Conservation (phyloP, 2,797 vertebrate species). For the Neosalanx taihuensis region DNA sequence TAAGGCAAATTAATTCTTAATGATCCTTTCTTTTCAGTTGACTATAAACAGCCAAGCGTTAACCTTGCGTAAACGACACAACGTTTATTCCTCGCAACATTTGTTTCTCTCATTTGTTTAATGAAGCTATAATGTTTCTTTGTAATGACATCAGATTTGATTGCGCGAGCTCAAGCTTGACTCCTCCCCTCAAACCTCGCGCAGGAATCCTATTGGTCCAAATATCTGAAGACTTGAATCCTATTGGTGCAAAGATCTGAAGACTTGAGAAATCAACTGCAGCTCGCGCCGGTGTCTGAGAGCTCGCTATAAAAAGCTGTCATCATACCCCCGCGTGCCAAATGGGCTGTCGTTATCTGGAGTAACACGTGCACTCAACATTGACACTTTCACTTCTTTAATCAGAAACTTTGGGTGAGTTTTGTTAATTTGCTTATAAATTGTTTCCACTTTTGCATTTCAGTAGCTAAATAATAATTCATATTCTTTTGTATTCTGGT, state of each 20-base stretch:
- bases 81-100: conserved; percentile 54
- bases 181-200: conserved; percentile 30
- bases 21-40: not conserved
- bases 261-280: conserved; percentile 69
- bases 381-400: conserved; percentile 44
- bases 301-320: conserved; percentile 78
- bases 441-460: not conserved
- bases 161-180: conserved; percentile 32
- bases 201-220: conserved; percentile 76
- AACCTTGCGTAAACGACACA: not conserved
- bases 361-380: conserved; percentile 68
- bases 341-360: conserved; percentile 68
- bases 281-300: conserved; percentile 61
- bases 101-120: conserved; percentile 76
- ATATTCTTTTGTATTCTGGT: not conserved
- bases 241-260: conserved; percentile 77
- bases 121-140: conserved; percentile 73
- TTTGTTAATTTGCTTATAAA: not conserved
- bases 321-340: conserved; percentile 67
- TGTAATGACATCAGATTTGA: conserved; percentile 80
- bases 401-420: conserved; percentile 60
- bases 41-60: not conserved
- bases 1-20: not conserved
- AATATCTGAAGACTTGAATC: conserved; percentile 26
- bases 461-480: not conserved